Evolutionary conservation across 2,797 vertebrate genomes (phyloP), one percentile per base, ranked within the genome.

Genomic region (Spondyliosoma cantharus): DNA sequence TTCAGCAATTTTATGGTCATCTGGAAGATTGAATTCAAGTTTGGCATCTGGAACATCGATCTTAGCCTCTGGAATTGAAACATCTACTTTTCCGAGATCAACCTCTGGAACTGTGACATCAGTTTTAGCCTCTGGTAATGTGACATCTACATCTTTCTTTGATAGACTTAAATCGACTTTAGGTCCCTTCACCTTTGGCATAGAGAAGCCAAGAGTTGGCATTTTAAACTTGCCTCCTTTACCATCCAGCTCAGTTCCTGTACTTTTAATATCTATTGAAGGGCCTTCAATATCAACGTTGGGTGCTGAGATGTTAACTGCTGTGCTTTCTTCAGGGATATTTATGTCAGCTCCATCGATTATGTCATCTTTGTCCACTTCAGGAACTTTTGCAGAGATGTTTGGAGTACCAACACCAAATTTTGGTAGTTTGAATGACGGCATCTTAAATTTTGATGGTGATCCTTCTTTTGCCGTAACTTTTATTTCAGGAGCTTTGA

Each of bases 381-480:
- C 82, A n/a, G 82, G 27, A 58, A 60, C 20, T 53, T 89, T 87
- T 3, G 66, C 80, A 64, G 74, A 58, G 4, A 71, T 1, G 25
- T 71, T 87, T 27, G 87, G 60, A 65, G 74, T 5, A 16, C 67
- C 62, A 70, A 90, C 22, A 11, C 80, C 86, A 78, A 95, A 93
- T 46, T 88, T 94, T 0, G 96, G 94, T 59, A 91, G 81, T 32
- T 94, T 86, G 50, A 96, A 95, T 71, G 83, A 87, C 22, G 95
- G 84, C 74, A 91, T 90, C 77, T 92, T 92, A 66, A 90, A 90
- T 68, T 88, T 90, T 22, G 63, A 79, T 79, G 78, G 65, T 17
- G 87, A 85, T 69, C 29, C 83, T 16, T 87, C 69, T 20, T 69
- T 80, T 69, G 64, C 0, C 3, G 14, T 43, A 67, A 73, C 43